Base-by-base conservation (phyloP, 1,140 invertebrate species). In the Euura saliciscinereae region DNA sequence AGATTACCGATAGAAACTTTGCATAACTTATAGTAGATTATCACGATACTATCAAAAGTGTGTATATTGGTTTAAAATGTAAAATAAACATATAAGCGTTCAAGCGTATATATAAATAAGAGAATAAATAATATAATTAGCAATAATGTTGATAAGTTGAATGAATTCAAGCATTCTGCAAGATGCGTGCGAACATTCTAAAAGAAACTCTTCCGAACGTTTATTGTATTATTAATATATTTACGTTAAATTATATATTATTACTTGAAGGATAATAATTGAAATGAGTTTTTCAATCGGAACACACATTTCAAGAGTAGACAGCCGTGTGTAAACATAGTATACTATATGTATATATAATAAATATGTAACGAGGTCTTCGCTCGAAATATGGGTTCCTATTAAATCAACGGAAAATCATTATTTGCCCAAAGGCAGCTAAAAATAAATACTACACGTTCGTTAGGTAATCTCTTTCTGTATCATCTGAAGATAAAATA, bases 61-160 rank as follows among this genome's bases (percentile, higher is more conserved):
- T 80, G 76, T 79, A 83, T 73, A 79, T 79, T 81, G 72, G 82
- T 80, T 84, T 84, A 79, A 80, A 79, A 80, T 84, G 79, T 84
- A 84, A 84, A 78, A 82, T 81, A 83, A 84, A 83, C 74, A 70
- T 79, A 51, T 44, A 68, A 71, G 66, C 45, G 11, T 13, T 69
- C 28, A 42, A 46, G 68, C n/a, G 44, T 69, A 69, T 42, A 69
- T 69, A 69, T 69, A 44, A 76, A 74, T 68, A 73, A 76, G 78
- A 81, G 74, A 80, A 77, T 75, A 76, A 81, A 78, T 78, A 79
- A 79, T 70, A 73, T 78, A 80, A 77, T 74, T 79, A 78, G 78
- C 73, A 82, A 78, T 79, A 82, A 78, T 68, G 77, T 75, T 73
- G 77, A 68, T 28, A 46, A 59, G 65, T 44, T 68, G 28, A 46